Evolutionary conservation across 2,113 vertebrate species (phyloP).

Genomic region (Nothoprocta perdicaria): DNA sequence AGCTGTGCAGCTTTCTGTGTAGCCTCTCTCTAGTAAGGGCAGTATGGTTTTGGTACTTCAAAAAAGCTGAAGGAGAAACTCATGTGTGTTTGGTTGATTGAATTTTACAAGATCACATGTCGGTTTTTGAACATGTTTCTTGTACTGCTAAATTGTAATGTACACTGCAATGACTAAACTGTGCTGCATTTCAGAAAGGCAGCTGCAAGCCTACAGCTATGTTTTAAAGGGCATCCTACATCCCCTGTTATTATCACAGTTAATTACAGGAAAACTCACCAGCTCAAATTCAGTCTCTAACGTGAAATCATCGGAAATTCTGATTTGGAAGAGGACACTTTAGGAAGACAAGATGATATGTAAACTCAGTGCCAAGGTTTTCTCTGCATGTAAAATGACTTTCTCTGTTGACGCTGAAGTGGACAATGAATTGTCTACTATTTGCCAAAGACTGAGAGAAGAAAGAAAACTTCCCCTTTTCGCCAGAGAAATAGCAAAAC

Average conservation of each 20-base stretch:
- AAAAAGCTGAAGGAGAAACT: background rate
- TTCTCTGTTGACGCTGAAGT: background rate
- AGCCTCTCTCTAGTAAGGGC: background rate
- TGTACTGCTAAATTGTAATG: background rate
- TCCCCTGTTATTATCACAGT: slow-evolving; percentile 9
- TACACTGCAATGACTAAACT: background rate
- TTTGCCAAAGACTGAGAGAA: too few relatives aligned
- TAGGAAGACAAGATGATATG: slow-evolving; percentile 17
- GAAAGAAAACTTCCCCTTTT: too few relatives aligned
- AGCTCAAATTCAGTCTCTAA: background rate
- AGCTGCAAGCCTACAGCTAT: slow-evolving; percentile 16
- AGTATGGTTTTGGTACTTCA: background rate
- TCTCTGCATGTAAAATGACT: slow-evolving; percentile 27
- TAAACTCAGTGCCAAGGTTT: slow-evolving; percentile 21
- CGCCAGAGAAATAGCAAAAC: slow-evolving; percentile 20
- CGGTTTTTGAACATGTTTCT: background rate
- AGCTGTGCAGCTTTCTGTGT: background rate
- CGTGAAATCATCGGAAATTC: slow-evolving; percentile 44
- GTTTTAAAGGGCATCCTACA: slow-evolving; percentile 17
- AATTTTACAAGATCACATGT: background rate
- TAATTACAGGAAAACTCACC: slow-evolving; percentile 39
- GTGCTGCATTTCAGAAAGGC: background rate
- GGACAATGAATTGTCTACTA: background rate
- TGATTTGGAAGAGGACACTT: background rate
- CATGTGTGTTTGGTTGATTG: background rate